Percentiles rank a stretch among this genome's conserved stretches.
These are phyloP conservation scores for Helleia helle DNA, from an alignment of 2,888 invertebrate species.

Conservation along the genomic window DNA sequence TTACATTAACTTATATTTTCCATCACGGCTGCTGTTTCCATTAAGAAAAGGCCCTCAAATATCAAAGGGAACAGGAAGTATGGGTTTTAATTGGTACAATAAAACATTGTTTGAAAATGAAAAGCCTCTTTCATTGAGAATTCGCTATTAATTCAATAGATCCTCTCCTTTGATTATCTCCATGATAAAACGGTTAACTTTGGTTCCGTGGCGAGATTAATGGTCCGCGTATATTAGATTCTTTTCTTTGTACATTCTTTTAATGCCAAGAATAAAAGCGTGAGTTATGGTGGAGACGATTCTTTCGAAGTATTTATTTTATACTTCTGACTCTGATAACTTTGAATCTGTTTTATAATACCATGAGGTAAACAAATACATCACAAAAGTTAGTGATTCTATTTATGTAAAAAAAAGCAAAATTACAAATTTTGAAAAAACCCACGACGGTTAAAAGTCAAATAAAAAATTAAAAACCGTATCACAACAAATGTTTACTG, in stretches of 20 bases:
- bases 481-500: too few species aligned
- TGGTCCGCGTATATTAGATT: neutral
- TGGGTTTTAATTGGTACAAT: neutral
- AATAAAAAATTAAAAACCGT: too few species aligned
- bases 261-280: neutral
- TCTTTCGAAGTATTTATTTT: neutral
- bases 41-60: too few species aligned
- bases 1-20: too few species aligned
- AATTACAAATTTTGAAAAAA: too few species aligned
- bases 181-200: constrained; percentile 17
- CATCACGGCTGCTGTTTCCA: too few species aligned
- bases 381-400: too few species aligned
- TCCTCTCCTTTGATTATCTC: constrained; percentile 12
- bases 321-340: neutral
- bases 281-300: neutral
- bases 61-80: neutral
- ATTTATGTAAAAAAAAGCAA: too few species aligned
- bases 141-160: constrained; percentile 18
- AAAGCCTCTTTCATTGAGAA: constrained; percentile 16
- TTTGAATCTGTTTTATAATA: too few species aligned
- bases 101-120: constrained; percentile 1
- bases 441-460: too few species aligned
- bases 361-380: too few species aligned
- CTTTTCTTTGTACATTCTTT: neutral
- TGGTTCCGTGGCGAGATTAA: constrained; percentile 1